Base-by-base conservation (phyloP, 1,140 invertebrate genomes). In the Drosophila gunungcola region DNA sequence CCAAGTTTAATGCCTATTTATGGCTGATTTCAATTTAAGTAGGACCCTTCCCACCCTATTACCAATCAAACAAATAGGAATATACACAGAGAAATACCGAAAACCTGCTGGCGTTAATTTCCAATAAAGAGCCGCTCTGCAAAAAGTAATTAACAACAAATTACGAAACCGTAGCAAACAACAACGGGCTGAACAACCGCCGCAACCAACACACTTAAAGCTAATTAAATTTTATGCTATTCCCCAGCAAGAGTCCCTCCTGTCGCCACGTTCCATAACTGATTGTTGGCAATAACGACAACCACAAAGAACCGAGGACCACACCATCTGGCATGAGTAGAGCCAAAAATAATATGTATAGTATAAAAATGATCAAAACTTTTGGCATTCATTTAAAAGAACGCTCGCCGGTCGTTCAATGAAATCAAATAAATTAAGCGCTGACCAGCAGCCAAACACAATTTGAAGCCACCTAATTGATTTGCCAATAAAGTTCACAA, bases 141-240 rank as follows among this genome's bases (percentile, higher is more conserved):
- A 60, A 72, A 85, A 85, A 82, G 78, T 81, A 85, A 85, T 85
- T 85, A 86, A 86, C 73, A 86, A 86, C 82, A 86, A 86, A 82
- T 85, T 86, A 75, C 68, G 58, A 76, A 74, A 74, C 72, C 64
- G 69, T 65, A 74, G 38, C 61, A 56, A 53, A 62, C 45, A 43
- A 57, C 56, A 52, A 60, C 62, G n/a, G 34, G 1, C 48, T 45
- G 53, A 69, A 67, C 62, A 68, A 73, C 56, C 55, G 57, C 60
- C 76, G 49, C 58, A 64, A 61, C 78, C 80, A 70, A 82, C 68
- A 88, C 82, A 88, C 82, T 86, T 86, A 82, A 54, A 67, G 82
- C 82, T 78, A 88, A 88, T 86, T 88, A 82, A 67, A 83, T 86
- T 88, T 75, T 61, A 48, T 27, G 67, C 55, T 65, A 68, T 39